phyloP scores from a whole-genome alignment of 2,888 invertebrate genomes.

The Cerceris ruficornis region DNA sequence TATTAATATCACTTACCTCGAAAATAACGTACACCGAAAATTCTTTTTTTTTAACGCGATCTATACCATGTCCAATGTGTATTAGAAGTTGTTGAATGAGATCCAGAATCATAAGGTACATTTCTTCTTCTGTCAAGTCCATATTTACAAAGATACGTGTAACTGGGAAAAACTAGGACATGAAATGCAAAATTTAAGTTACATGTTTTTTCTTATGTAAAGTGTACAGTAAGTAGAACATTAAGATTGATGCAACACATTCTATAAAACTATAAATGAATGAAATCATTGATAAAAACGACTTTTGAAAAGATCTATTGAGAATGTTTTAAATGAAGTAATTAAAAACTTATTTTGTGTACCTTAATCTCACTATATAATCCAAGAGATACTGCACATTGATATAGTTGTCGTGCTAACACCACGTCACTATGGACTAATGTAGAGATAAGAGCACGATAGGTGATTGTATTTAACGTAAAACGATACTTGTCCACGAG shows the following conservation, averaged over 20 bases:
- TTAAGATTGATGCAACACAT: neutral
- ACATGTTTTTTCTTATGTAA: neutral
- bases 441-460: slow-evolving; percentile 61
- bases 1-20: slow-evolving; percentile 53
- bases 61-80: slow-evolving; percentile 64
- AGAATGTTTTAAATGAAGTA: neutral
- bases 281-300: no score
- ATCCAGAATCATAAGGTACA: slow-evolving; percentile 66
- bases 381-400: slow-evolving; percentile 66
- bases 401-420: slow-evolving; percentile 67
- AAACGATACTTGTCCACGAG: slow-evolving; percentile 63
- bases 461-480: slow-evolving; percentile 46
- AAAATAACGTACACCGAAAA: slow-evolving; percentile 60
- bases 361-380: slow-evolving; percentile 68
- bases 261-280: no score
- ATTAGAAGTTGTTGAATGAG: slow-evolving; percentile 60
- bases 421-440: slow-evolving; percentile 61
- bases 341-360: slow-evolving; percentile 9
- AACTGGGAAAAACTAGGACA: slow-evolving; percentile 32
- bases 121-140: slow-evolving; percentile 72
- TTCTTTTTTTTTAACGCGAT: slow-evolving; percentile 37
- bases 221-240: neutral
- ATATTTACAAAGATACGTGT: slow-evolving; percentile 63
- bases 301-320: no score
- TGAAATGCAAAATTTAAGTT: neutral